Conservation (phyloP, 1,140 invertebrate genomes). For the Drosophila bocki region DNA sequence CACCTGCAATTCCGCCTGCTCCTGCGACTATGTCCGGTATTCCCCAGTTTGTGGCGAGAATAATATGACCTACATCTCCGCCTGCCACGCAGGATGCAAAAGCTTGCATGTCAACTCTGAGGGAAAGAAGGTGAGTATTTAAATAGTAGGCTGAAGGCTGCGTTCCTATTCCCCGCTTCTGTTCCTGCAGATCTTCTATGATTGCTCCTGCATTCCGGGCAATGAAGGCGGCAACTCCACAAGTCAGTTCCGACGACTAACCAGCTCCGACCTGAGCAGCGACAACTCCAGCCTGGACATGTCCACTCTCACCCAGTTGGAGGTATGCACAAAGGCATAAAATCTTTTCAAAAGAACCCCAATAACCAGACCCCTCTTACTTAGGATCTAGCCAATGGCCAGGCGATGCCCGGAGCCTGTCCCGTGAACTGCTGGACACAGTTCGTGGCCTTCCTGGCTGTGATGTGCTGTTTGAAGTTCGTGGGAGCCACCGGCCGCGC, state of each 20-base stretch:
- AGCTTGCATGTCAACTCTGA: constrained; percentile 73
- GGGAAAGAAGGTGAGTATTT: constrained; percentile 81
- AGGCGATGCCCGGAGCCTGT: constrained; percentile 88
- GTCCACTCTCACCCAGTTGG: constrained; percentile 18
- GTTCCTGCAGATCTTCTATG: constrained; percentile 84
- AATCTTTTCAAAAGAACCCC: not conserved
- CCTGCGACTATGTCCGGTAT: constrained; percentile 89
- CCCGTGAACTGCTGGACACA: constrained; percentile 88
- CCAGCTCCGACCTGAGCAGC: constrained; percentile 45
- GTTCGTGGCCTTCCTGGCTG: constrained; percentile 89
- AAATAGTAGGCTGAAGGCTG: not conserved
- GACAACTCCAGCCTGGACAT: constrained; percentile 45
- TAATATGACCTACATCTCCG: constrained; percentile 88
- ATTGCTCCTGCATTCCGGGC: constrained; percentile 87
- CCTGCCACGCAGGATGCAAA: constrained; percentile 90
- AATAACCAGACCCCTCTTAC: too few relatives aligned
- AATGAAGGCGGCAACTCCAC: constrained; percentile 22
- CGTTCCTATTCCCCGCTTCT: not conserved
- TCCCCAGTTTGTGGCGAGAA: constrained; percentile 89
- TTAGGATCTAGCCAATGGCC: constrained; percentile 78
- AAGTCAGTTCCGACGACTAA: constrained; percentile 59
- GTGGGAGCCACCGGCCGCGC: constrained; percentile 89
- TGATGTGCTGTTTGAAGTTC: constrained; percentile 89
- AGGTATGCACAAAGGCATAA: constrained; percentile 27
- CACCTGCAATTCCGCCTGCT: constrained; percentile 88